A percentile compares a stretch with the other conserved stretches of the same genome.
Conservation (phyloP, 2,113 vertebrate species). For the Pagrus major region DNA sequence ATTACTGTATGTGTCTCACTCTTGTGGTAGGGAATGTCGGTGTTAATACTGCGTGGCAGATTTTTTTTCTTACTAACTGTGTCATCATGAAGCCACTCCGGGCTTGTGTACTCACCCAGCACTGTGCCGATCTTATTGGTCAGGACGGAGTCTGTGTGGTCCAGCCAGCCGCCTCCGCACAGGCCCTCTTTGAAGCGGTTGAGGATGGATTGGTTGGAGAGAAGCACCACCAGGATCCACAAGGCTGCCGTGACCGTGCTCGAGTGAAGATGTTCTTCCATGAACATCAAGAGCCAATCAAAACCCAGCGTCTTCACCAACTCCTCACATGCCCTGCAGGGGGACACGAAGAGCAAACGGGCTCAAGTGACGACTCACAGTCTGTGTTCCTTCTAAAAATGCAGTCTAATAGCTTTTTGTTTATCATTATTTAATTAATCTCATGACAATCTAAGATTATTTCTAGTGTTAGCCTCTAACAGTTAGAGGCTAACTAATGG, state of each 20-base stretch:
- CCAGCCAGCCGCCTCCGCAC: constrained; percentile 96
- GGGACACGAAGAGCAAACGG: neutral
- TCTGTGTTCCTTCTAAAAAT: neutral
- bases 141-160: constrained; percentile 97
- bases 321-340: constrained; percentile 95
- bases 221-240: constrained; percentile 93
- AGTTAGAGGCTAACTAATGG: neutral
- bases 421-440: neutral
- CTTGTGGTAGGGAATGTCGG: neutral
- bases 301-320: constrained; percentile 94
- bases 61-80: neutral
- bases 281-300: constrained; percentile 98
- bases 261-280: constrained; percentile 97
- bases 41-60: neutral
- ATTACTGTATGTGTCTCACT: constrained; percentile 1
- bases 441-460: neutral
- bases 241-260: constrained; percentile 94
- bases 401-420: too few species aligned
- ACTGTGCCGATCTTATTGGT: constrained; percentile 99
- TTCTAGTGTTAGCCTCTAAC: neutral
- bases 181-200: constrained; percentile 96
- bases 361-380: rapidly evolving
- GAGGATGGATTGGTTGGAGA: constrained; percentile 93
- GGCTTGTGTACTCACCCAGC: constrained; percentile 86
- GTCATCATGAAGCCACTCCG: neutral